Base-by-base conservation (phyloP, 2,797 vertebrate species). In the Pogoniulus pusillus region DNA sequence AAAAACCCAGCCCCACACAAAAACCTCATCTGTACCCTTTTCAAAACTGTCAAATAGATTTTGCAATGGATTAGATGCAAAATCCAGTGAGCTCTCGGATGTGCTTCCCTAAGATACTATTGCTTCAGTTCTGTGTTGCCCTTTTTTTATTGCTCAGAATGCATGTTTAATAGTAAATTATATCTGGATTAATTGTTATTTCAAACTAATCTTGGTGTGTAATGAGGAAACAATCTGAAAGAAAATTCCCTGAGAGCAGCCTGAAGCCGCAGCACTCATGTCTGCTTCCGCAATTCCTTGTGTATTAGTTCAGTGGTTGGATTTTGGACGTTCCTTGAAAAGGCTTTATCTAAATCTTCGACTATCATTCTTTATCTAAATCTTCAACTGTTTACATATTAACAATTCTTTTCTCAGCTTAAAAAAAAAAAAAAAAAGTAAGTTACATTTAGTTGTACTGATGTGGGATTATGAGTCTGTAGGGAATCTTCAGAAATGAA, bases 1-100 rank as follows among this genome's bases (percentile, higher is more conserved):
- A 41, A 15, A 16, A 39, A 1, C 9, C 34, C 9, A 24, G 5
- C 20, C 32, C 12, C 53, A 41, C 22, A 29, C 79, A 24, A 35
- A 64, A 16, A 51, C 51, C 17, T 29, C 18, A 70, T 8, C 16
- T n/a, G 9, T 14, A 9, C 13, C 49, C 39, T 63, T 94, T 94
- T 87, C 32, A 70, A 90, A 96, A 91, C n/a, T 76, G 43, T 69
- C 27, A 64, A 49, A 71, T 96, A 74, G 90, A 73, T 92, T 94
- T 96, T 96, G 57, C 34, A 60, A 2, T 63, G 41, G 72, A 12
- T 74, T 84, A 80, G 84, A 64, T 77, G 22, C 58, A 73, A 81
- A 90, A 72, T 64, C 26, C 41, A 76, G 29, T n/a, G 58, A 62
- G 17, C 58, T 82, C 65, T 34, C 43, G 54, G 23, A 19, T 77